A percentile compares a stretch with the other conserved stretches of the same genome.
Evolutionary conservation across 2,888 invertebrate species (phyloP).

Genomic region (Pediacus dermestoides): DNA sequence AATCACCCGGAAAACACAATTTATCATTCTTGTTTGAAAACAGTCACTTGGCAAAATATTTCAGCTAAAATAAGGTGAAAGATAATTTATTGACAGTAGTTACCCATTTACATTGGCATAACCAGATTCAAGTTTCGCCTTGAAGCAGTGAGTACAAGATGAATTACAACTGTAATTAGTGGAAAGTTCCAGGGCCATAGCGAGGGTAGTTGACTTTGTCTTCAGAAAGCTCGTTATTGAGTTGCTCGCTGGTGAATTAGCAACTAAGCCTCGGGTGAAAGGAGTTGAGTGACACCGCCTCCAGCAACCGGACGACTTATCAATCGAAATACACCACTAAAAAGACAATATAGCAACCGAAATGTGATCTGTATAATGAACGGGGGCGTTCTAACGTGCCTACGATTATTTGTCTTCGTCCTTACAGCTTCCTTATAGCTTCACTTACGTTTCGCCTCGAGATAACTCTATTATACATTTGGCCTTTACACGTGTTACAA

Average conservation of each 20-base stretch:
- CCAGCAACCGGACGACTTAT: constrained; percentile 16
- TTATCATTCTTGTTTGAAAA: too few species aligned
- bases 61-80: too few species aligned
- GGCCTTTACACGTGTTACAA: too few species aligned
- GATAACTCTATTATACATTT: too few species aligned
- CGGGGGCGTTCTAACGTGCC: not conserved
- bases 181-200: constrained; percentile 33
- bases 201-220: constrained; percentile 35
- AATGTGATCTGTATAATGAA: constrained; percentile 1
- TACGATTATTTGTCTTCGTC: constrained; percentile 1
- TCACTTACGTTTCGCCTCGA: too few species aligned
- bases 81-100: too few species aligned
- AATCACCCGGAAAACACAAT: too few species aligned
- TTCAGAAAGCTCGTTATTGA: constrained; percentile 32
- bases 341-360: constrained; percentile 29
- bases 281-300: constrained; percentile 20
- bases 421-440: constrained; percentile 1
- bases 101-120: constrained; percentile 15
- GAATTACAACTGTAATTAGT: constrained; percentile 42
- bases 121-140: constrained; percentile 8
- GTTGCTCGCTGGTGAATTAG: constrained; percentile 34
- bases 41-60: too few species aligned
- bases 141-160: constrained; percentile 27
- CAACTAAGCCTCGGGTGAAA: constrained; percentile 23
- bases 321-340: constrained; percentile 21